Evolutionary conservation across 2,797 vertebrate genomes (phyloP), one percentile per base, ranked within the genome.

Genomic region (Brotula barbata): DNA sequence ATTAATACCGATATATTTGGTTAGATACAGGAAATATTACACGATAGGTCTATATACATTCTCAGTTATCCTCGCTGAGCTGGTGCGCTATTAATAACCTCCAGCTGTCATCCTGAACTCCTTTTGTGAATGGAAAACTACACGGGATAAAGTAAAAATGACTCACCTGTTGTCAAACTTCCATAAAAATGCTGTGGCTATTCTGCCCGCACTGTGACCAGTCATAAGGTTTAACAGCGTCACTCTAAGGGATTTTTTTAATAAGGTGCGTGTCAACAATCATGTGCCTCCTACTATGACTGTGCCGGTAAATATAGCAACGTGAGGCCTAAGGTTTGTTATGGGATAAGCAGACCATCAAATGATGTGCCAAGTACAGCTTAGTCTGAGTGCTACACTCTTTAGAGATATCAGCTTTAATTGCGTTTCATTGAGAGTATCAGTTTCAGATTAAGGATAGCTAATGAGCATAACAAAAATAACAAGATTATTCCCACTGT

Each of bases 41-140:
- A 41, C 71, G 75, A 75, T 57, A 7, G 39, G 54, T 31, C 50
- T 41, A 63, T 72, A 37, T 44, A 53, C 63, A 62, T 60, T 70
- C 62, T 58, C 34, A 48, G 40, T 40, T 9, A 8, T 36, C 14
- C 15, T 28, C 58, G 66, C 23, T 81, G 63, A 78, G 50, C 46
- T 47, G 7, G 25, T 37, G 55, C 21, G 57, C 83, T 88, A 91
- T 80, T 71, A 82, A 85, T 91, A 89, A 58, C 16, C 68, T 49
- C 44, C 87, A 89, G 88, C 86, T 91, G 90, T 88, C 84, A 42
- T 49, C 60, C 40, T 9, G 64, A 73, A 86, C 62, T 52, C 43
- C 49, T 41, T 25, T 58, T 84, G 77, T 75, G 48, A 62, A 2
- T 31, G 41, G 22, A 23, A 65, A 71, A 65, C 47, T 55, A 49